Evolutionary conservation across 30 jellyfish, hydroid and myxozoan genomes (phyloP), one percentile per base, ranked within the genome.

Genomic region (Mastigias papua): DNA sequence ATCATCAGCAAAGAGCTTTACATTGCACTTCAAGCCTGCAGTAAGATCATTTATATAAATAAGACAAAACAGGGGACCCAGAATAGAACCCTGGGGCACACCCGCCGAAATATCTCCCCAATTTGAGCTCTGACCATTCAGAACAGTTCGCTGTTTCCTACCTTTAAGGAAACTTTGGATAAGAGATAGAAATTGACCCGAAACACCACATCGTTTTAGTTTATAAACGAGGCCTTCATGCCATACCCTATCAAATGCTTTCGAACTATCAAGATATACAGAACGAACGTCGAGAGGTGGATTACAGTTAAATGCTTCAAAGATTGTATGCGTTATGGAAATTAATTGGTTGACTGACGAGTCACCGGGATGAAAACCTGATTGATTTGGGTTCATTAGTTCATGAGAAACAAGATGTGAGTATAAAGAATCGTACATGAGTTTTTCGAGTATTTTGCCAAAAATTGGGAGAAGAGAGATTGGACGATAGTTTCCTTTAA

Each of bases 381-480:
- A 76, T 50, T 15, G 87, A 76, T 76, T 76, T 20, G 87, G 87
- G 50, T 76, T 76, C 20, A 76, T 82, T 76, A 76, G 76, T 23
- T 76, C 87, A 76, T 57, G 51, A 17, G 89, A 54, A 62, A 33
- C 81, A 32, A 78, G 81, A 78, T 78, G 89, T 20, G 65, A 54
- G 66, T 78, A 61, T 31, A 78, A 33, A 34, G 89, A 78, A 32
- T 62, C 66, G 48, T 78, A 60, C 66, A 54, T 54, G 4, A 78
- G 82, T 35, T n/a, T 54, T 78, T 78, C 87, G 13, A 89, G 66
- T 22, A 81, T 78, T 88, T 61, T 78, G 22, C 96, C 91, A 67
- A 88, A 88, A 54, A 80, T 69, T 71, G 97, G 82, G 23, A 85
- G 72, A 30, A 85, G 82, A 26, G 81, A 81, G 21, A 88, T 78